Percentiles rank a stretch among this genome's conserved stretches.
phyloP scores from a whole-genome alignment of 2,797 vertebrate species.

The Anguilla megastoma region DNA sequence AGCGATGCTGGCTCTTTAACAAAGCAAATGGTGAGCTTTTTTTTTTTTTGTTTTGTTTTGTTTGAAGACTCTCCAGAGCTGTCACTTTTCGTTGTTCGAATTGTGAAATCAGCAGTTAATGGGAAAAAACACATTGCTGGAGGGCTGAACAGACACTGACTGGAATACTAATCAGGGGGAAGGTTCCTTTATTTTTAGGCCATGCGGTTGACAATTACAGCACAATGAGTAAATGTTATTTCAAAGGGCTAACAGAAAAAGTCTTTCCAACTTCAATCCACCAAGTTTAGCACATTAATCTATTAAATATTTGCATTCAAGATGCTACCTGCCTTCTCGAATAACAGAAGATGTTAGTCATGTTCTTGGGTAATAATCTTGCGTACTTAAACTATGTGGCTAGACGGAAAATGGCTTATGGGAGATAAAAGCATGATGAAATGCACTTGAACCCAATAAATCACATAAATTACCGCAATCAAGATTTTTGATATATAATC shows the following conservation, averaged over 20 bases:
- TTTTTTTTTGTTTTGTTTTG: not conserved
- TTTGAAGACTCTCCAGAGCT: conserved; percentile 44
- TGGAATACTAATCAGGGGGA: conserved; percentile 43
- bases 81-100: conserved; percentile 60
- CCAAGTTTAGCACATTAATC: not conserved
- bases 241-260: not conserved
- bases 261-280: not conserved
- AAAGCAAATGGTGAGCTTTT: conserved; percentile 5
- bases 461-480: too few relatives aligned
- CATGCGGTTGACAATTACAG: not conserved
- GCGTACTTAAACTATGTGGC: not conserved
- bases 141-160: conserved; percentile 54
- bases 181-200: not conserved
- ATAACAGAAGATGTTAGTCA: not conserved
- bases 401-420: too few relatives aligned
- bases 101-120: conserved; percentile 65
- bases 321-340: not conserved
- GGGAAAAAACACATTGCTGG: conserved; percentile 45
- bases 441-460: too few relatives aligned
- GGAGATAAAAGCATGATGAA: too few relatives aligned
- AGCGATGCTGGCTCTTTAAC: not conserved
- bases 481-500: too few relatives aligned
- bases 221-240: not conserved
- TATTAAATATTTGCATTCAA: not conserved
- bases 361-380: not conserved